These are phyloP conservation scores for Clinocottus analis DNA, from an alignment of 2,113 vertebrate genomes.

Conservation along the genomic window DNA sequence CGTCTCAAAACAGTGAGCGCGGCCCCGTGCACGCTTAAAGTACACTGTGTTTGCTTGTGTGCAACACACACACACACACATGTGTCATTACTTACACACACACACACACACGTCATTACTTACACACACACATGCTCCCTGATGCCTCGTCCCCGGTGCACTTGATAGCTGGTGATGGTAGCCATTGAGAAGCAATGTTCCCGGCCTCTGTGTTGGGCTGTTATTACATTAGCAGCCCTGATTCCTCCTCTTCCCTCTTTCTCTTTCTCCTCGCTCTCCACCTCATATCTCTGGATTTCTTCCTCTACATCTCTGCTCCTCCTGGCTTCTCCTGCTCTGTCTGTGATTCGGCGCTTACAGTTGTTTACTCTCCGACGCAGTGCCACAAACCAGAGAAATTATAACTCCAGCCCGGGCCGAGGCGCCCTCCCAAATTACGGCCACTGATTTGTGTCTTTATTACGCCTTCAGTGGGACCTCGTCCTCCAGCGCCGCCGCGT, in stretches of 20 bases:
- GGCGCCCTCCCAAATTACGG: constrained; percentile 78
- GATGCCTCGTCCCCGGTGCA: constrained; percentile 56
- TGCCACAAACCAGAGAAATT: constrained; percentile 73
- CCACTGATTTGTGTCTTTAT: constrained; percentile 86
- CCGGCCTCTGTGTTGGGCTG: constrained; percentile 68
- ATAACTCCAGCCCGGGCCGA: constrained; percentile 73
- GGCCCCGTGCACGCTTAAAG: constrained; percentile 55
- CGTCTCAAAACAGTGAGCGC: constrained; percentile 65
- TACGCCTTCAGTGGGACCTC: constrained; percentile 72
- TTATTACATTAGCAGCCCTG: constrained; percentile 77
- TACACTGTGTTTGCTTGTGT: constrained; percentile 29
- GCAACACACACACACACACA: constrained; percentile 24
- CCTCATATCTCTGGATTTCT: constrained; percentile 35
- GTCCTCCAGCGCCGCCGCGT: constrained; percentile 44
- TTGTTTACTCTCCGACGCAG: constrained; percentile 76
- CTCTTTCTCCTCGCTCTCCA: constrained; percentile 33
- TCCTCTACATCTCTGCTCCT: constrained; percentile 32
- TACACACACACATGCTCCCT: constrained; percentile 2
- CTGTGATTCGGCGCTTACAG: constrained; percentile 66
- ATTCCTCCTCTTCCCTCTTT: constrained; percentile 57
- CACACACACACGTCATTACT: background rate
- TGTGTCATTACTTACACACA: constrained; percentile 15
- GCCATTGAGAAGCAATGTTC: constrained; percentile 71
- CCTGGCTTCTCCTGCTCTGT: constrained; percentile 25
- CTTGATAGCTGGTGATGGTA: constrained; percentile 73